A percentile compares a stretch with the other conserved stretches of the same genome.
phyloP scores from a whole-genome alignment of 2,113 vertebrate genomes.

The Corythornis madagascariensis region DNA sequence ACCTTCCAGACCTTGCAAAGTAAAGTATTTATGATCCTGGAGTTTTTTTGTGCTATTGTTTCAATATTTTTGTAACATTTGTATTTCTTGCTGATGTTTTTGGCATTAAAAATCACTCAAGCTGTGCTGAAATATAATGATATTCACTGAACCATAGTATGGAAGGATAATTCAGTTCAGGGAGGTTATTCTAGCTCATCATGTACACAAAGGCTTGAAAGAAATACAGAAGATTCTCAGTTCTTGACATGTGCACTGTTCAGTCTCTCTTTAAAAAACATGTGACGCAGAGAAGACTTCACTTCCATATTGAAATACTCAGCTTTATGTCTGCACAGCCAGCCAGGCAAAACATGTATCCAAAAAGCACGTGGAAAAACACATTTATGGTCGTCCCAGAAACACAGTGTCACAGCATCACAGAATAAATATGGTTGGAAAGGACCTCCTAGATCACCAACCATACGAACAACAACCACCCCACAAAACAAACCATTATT shows the following conservation, averaged over 20 bases:
- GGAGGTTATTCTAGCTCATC: slow-evolving; percentile 82
- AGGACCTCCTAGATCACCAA: too few species aligned
- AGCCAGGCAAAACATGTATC: slow-evolving; percentile 49
- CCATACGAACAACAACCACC: too few species aligned
- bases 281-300: slow-evolving; percentile 54
- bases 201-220: slow-evolving; percentile 81
- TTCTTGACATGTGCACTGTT: slow-evolving; percentile 70
- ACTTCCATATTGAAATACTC: slow-evolving; percentile 60
- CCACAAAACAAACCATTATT: too few species aligned
- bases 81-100: slow-evolving; percentile 84
- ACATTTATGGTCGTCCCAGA: not conserved
- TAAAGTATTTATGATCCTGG: slow-evolving; percentile 81
- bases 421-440: too few species aligned
- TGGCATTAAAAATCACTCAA: slow-evolving; percentile 85
- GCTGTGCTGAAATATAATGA: slow-evolving; percentile 84
- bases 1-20: slow-evolving; percentile 79
- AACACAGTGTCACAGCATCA: not conserved
- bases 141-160: slow-evolving; percentile 79
- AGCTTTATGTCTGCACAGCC: slow-evolving; percentile 60
- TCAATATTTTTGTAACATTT: slow-evolving; percentile 83
- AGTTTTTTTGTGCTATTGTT: slow-evolving; percentile 75
- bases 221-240: slow-evolving; percentile 75
- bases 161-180: slow-evolving; percentile 84
- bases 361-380: slow-evolving; percentile 17
- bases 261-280: slow-evolving; percentile 57